Evolutionary conservation across 1,140 invertebrate genomes (phyloP), one percentile per base, ranked within the genome.

Genomic region (Bemisia tabaci): DNA sequence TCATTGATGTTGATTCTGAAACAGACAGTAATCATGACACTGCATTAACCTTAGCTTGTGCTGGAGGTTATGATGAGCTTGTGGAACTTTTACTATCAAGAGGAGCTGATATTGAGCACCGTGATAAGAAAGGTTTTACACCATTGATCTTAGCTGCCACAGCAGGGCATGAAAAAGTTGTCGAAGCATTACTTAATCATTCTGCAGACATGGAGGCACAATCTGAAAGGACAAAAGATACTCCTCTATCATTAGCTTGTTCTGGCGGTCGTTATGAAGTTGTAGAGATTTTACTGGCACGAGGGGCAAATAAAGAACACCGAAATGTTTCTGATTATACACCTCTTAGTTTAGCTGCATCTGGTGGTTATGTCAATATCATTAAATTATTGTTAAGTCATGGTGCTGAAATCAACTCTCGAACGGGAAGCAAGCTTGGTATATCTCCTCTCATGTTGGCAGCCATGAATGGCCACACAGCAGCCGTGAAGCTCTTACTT

Each of bases 301-400:
- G 90, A 62, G 87, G 88, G 68, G 94, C 95, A 23, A 98, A 98
- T 79, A 98, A 98, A 77, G 97, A 99, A 79, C 97, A 99, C 80
- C 84, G 97, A 59, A 99, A 99, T 80, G 95, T 98, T 2, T 97
- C 94, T 21, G 97, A 99, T 79, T 99, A 99, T 75, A 99, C 97
- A 0, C 97, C 97, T 1, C 81, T 99, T 1, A 97, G 94, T 75
- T 81, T 99, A 67, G 97, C 97, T 60, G 96, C 96, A 24, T 97
- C 94, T 26, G 96, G 95, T 26, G 97, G 96, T 26, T 99, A 98
- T 79, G 94, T 98, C 60, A 97, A 98, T 77, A 98, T 99, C 72
- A 98, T 99, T 70, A 92, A 97, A 74, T 82, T 99, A 60, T 79
- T 99, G 58, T 80, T 99, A 21, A 87, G 84, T 70, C 86, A 90